These are phyloP conservation scores for Lateolabrax maculatus DNA, from an alignment of 2,797 vertebrate species.

Conservation along the genomic window DNA sequence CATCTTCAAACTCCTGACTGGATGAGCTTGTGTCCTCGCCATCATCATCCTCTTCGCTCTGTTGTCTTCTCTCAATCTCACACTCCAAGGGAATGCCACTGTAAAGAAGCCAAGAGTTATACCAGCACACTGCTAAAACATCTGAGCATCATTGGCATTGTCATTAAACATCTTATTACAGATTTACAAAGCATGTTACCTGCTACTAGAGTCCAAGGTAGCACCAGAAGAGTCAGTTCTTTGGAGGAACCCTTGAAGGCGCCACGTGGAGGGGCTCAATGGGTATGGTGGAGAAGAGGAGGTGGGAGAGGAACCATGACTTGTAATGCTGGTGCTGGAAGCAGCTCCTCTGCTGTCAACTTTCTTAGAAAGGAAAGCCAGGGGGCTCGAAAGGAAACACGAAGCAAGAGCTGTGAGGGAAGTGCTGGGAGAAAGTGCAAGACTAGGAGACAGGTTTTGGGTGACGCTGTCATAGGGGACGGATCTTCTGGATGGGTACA, in stretches of 20 bases:
- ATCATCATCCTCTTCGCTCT: constrained; percentile 71
- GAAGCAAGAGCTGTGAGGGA: constrained; percentile 81
- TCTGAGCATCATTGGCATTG: accelerated
- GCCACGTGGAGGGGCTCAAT: constrained; percentile 49
- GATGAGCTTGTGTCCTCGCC: constrained; percentile 75
- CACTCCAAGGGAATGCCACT: constrained; percentile 59
- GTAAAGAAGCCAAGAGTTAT: constrained; percentile 24
- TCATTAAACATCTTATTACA: neutral
- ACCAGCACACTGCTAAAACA: neutral
- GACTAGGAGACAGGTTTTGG: constrained; percentile 51
- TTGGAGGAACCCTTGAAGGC: constrained; percentile 56
- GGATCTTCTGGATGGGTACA: constrained; percentile 85
- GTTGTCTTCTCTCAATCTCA: constrained; percentile 51
- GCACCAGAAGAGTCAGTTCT: constrained; percentile 56
- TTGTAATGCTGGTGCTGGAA: constrained; percentile 19
- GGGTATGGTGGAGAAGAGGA: constrained; percentile 46
- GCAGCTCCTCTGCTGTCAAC: constrained; percentile 46
- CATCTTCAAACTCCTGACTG: constrained; percentile 77
- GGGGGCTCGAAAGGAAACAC: constrained; percentile 85
- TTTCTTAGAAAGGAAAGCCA: constrained; percentile 85
- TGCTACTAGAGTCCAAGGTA: constrained; percentile 64
- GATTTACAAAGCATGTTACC: constrained; percentile 64
- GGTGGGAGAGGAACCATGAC: constrained; percentile 42
- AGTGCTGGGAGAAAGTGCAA: constrained; percentile 68
- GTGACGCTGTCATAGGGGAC: constrained; percentile 50